Evolutionary conservation across 2,113 vertebrate genomes (phyloP).

Genomic region (Labeo catla): DNA sequence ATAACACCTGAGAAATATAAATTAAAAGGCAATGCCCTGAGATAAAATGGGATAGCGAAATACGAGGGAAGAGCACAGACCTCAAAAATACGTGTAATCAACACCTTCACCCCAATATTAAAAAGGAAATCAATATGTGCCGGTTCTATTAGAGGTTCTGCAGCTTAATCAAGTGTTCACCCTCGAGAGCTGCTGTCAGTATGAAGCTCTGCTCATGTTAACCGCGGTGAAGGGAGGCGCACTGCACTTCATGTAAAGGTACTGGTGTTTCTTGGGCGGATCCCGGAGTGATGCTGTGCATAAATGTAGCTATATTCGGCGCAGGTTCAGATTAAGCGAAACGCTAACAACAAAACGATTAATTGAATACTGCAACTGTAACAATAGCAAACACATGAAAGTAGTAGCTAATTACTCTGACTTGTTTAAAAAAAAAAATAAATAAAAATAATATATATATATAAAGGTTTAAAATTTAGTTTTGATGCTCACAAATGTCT

Average conservation of each 20-base stretch:
- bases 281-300: conserved; percentile 75
- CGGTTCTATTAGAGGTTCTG: conserved; percentile 56
- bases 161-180: conserved; percentile 1
- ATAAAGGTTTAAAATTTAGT: too few species aligned
- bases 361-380: neutral
- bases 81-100: neutral
- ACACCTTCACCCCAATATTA: neutral
- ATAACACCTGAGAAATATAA: neutral
- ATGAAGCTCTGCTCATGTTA: conserved; percentile 69
- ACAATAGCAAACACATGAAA: neutral
- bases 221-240: conserved; percentile 70
- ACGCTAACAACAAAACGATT: neutral
- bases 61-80: neutral
- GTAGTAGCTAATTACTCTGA: too few species aligned
- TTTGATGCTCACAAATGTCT: too few species aligned
- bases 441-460: too few species aligned
- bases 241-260: conserved; percentile 66
- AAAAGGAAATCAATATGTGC: neutral
- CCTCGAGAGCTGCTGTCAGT: neutral
- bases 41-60: neutral
- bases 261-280: conserved; percentile 74
- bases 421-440: too few species aligned
- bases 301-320: conserved; percentile 24
- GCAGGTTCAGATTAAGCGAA: conserved; percentile 4
- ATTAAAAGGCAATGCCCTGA: conserved; percentile 8